phyloP scores from a whole-genome alignment of 2,113 vertebrate genomes.

The Dolichotis patagonum region DNA sequence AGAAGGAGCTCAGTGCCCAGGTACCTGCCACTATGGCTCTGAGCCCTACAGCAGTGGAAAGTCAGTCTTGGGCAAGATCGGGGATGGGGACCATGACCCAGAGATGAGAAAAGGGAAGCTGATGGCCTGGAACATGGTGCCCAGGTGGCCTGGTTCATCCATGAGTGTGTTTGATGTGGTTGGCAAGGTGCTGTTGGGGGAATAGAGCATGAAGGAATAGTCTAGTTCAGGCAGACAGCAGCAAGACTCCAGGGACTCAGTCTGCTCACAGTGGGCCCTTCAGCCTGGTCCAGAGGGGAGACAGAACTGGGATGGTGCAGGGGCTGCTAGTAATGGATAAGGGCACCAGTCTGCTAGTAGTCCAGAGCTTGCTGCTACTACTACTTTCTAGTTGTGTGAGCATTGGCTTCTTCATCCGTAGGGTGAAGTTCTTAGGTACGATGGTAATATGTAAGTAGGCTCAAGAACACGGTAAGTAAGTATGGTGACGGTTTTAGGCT shows the following conservation, averaged over 20 bases:
- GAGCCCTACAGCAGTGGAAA: neutral
- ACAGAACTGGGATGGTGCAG: neutral
- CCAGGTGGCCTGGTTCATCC: neutral
- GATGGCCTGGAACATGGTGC: neutral
- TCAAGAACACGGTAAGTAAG: neutral
- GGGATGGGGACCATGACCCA: neutral
- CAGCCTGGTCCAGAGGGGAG: neutral
- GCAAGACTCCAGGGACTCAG: neutral
- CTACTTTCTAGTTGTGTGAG: neutral
- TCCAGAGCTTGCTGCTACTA: neutral
- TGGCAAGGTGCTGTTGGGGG: neutral
- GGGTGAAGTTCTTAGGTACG: neutral
- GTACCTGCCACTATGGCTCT: constrained; percentile 50
- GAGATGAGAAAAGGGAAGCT: neutral
- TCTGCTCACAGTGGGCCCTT: neutral
- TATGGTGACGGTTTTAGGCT: neutral
- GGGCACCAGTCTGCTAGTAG: neutral
- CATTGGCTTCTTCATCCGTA: neutral
- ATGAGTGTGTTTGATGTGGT: neutral
- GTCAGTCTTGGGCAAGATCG: neutral
- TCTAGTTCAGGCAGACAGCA: neutral
- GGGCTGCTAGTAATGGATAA: neutral
- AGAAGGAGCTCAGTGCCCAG: constrained; percentile 81
- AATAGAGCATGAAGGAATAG: neutral
- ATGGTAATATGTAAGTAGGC: neutral